These are phyloP conservation scores for Nycticryphes semicollaris DNA, from an alignment of 2,113 vertebrate species.

Conservation along the genomic window DNA sequence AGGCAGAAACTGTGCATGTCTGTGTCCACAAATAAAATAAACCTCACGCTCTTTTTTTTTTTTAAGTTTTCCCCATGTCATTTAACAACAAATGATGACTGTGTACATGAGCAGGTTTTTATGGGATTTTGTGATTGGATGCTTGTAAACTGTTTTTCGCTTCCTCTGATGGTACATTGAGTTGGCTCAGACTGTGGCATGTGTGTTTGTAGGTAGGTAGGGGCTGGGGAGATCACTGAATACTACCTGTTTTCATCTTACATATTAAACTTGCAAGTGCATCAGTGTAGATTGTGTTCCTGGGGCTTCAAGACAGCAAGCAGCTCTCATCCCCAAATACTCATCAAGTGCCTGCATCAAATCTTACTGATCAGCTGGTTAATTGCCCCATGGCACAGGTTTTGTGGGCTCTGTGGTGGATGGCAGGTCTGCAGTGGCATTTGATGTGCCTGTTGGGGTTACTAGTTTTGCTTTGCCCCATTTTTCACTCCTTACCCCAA, in stretches of 20 bases:
- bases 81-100: neutral
- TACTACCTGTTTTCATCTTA: neutral
- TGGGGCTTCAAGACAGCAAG: neutral
- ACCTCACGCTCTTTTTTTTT: neutral
- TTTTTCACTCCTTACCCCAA: neutral
- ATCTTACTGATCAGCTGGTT: neutral
- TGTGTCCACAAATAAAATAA: neutral
- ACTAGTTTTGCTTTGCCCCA: neutral
- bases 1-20: neutral
- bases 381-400: neutral
- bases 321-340: neutral
- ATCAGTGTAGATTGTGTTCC: neutral
- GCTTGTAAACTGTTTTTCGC: neutral
- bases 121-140: neutral
- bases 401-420: neutral
- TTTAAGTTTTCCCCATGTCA: neutral
- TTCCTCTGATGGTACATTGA: neutral
- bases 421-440: neutral
- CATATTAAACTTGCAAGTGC: neutral
- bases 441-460: neutral
- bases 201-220: neutral
- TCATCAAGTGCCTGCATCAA: neutral
- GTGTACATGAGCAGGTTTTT: fast-evolving
- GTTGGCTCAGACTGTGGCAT: neutral
- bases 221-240: neutral